Conservation (phyloP, 2,113 vertebrate genomes). For the Oryzias woworae region DNA sequence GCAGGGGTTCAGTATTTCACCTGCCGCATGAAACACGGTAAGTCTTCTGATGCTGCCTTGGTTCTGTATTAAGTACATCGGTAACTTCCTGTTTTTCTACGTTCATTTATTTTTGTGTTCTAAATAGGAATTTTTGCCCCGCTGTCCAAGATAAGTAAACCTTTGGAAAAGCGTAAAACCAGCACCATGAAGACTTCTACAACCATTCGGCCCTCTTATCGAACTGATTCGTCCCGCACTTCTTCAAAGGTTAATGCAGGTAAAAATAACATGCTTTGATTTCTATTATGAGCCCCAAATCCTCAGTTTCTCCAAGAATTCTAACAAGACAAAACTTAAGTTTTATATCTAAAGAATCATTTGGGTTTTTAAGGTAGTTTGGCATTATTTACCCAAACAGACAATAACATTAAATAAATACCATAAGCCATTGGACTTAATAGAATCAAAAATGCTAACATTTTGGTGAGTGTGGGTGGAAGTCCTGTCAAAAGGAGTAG, state of each 20-base stretch:
- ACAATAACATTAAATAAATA: too few relatives aligned
- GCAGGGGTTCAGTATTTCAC: conserved; percentile 93
- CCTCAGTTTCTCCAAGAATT: too few relatives aligned
- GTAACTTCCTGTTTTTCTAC: background rate
- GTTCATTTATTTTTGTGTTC: conserved; percentile 7
- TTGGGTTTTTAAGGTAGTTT: too few relatives aligned
- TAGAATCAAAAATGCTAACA: too few relatives aligned
- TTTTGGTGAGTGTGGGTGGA: too few relatives aligned
- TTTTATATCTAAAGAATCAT: too few relatives aligned
- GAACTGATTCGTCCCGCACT: conserved; percentile 77
- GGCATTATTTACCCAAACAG: too few relatives aligned
- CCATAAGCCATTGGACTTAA: too few relatives aligned
- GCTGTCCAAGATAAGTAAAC: conserved; percentile 92
- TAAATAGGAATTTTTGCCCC: conserved; percentile 93
- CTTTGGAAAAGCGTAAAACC: conserved; percentile 79
- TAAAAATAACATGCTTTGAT: conserved; percentile 45
- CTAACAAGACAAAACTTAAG: too few relatives aligned
- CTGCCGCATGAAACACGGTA: conserved; percentile 87
- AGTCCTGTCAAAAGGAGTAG: too few relatives aligned
- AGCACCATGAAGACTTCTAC: conserved; percentile 52
- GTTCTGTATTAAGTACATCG: background rate
- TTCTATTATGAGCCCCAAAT: too few relatives aligned
- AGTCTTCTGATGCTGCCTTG: conserved; percentile 29
- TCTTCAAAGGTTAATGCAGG: conserved; percentile 90
- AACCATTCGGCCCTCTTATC: conserved; percentile 75